phyloP scores from a whole-genome alignment of 2,113 vertebrate genomes.

The Herpetotheres cachinnans region DNA sequence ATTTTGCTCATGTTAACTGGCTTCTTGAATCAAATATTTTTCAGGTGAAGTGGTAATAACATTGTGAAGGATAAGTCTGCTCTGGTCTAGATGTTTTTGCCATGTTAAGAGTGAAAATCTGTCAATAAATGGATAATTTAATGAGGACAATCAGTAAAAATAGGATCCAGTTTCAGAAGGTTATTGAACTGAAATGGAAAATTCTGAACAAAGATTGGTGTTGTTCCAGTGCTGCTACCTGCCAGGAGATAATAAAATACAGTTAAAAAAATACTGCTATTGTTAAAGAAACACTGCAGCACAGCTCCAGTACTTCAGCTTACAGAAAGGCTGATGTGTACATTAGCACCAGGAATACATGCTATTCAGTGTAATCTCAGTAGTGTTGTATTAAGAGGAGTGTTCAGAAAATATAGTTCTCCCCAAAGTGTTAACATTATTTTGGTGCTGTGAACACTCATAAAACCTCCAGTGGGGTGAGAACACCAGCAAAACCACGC shows the following conservation, averaged over 20 bases:
- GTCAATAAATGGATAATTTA: not conserved
- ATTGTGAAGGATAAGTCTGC: not conserved
- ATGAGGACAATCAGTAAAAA: not conserved
- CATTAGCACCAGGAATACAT: not conserved
- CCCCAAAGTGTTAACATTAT: not conserved
- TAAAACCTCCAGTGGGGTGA: not conserved
- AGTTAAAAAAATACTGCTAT: not conserved
- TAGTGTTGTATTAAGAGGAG: not conserved
- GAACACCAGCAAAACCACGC: not conserved
- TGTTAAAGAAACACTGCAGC: not conserved
- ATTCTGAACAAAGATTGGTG: not conserved
- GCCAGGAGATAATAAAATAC: not conserved
- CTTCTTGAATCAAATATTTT: not conserved
- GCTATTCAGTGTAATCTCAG: not conserved
- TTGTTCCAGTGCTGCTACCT: not conserved
- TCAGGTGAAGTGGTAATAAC: not conserved
- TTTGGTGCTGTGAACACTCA: not conserved
- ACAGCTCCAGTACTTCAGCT: not conserved
- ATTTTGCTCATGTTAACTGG: not conserved
- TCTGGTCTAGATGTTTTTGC: not conserved
- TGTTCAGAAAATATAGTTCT: not conserved
- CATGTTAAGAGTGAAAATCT: not conserved
- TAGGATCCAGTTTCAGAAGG: not conserved
- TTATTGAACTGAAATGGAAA: not conserved
- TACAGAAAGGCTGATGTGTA: not conserved